Evolutionary conservation across 2,888 invertebrate species (phyloP), one percentile per base, ranked within the genome.

Genomic region (Zygothrica quintamaculata): DNA sequence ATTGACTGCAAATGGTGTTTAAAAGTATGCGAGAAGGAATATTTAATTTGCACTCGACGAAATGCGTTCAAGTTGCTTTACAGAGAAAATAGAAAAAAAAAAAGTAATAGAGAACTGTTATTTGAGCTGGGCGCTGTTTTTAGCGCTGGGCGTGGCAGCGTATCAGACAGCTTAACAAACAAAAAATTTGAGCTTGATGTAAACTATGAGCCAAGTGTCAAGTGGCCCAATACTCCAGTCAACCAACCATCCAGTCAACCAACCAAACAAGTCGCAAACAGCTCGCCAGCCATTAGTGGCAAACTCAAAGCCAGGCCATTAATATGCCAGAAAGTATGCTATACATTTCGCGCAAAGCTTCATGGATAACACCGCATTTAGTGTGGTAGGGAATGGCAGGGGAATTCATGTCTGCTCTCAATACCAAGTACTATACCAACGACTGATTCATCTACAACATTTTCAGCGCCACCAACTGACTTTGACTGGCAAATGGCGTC

Each of bases 31-130:
- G 47, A 57, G 46, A 62, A 39, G 11, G 71, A 81, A 84, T 86
- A 84, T 88, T 86, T 88, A 81, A 86, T 86, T 82, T 86, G 73
- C 75, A 84, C 85, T 86, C 66, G 42, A 68, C 60, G n/a, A 65
- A 79, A 78, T 65, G 60, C 67, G 68, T 26, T 36, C 58, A 73
- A 73, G 61, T 65, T 68, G 65, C 68, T 48, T 51, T 51, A 36
- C 55, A 42, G 55, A 55, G 58, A 48, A n/a, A n/a, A n/a, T n/a
- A n/a, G n/a, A n/a, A n/a, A n/a, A n/a, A n/a, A n/a, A n/a, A n/a
- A n/a, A n/a, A n/a, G n/a, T n/a, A n/a, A n/a, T n/a, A n/a, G n/a
- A n/a, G n/a, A 58, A 52, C 58, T 39, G 13, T 37, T 47, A 36
- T 37, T 15, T 31, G 31, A 18, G 13, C 31, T 9, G 16, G 9